Evolutionary conservation across 2,797 vertebrate species (phyloP), one percentile per base, ranked within the genome.

Genomic region (Benthosema pterotum): DNA sequence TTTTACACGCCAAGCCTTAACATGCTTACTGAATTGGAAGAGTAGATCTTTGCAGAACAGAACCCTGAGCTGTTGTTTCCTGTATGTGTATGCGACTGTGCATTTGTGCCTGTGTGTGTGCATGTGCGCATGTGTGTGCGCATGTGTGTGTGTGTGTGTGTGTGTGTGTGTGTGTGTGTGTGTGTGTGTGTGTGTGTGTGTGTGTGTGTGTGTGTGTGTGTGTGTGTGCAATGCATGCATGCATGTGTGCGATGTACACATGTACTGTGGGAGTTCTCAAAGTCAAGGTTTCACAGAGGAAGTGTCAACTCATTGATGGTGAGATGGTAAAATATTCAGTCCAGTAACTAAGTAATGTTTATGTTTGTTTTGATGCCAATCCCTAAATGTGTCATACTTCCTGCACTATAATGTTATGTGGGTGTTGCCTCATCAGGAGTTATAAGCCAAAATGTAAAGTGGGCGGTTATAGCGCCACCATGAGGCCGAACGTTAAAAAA

Each of bases 391-490:
- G 25, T 25, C 25, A 2, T 25, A 53, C 13, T n/a, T 13, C 28
- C n/a, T 42, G 25, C 11, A 54, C 28, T 38, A 6, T 32, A 28
- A 42, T 32, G 43, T 25, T 42, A 54, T 66, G 85, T 86, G 67
- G 81, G 85, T 52, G 87, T 77, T 47, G 60, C 68, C 63, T 42
- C 67, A 28, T n/a, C n/a, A n/a, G n/a, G n/a, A n/a, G n/a, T n/a
- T n/a, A n/a, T n/a, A n/a, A n/a, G n/a, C n/a, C n/a, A n/a, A n/a
- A n/a, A n/a, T n/a, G n/a, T n/a, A n/a, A n/a, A n/a, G n/a, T n/a
- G n/a, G n/a, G n/a, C n/a, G n/a, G n/a, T n/a, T n/a, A n/a, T n/a
- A n/a, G n/a, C n/a, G n/a, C n/a, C n/a, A n/a, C n/a, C n/a, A n/a
- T n/a, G n/a, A n/a, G n/a, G n/a, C n/a, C n/a, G n/a, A n/a, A n/a